Evolutionary conservation across 2,888 invertebrate species (phyloP).

Genomic region (Panorpa germanica): DNA sequence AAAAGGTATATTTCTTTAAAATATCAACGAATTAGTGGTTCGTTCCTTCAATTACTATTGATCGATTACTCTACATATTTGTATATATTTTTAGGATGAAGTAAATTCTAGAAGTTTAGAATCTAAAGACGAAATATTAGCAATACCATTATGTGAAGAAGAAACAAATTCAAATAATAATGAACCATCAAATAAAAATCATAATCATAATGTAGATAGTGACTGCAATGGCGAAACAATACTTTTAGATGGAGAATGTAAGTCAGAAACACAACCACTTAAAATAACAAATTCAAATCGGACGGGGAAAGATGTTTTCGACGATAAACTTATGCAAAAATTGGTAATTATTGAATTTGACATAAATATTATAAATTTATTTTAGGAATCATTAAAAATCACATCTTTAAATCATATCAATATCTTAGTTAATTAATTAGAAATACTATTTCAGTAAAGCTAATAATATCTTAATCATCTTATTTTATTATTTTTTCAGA

Average conservation of each 20-base stretch:
- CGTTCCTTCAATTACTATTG: not conserved
- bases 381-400: not conserved
- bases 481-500: conserved; percentile 13
- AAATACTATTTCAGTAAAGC: not conserved
- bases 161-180: conserved; percentile 11
- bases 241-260: conserved; percentile 7
- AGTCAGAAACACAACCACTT: conserved; percentile 12
- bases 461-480: conserved; percentile 1
- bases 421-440: conserved; percentile 3
- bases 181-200: no score
- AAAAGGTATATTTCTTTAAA: conserved; percentile 12
- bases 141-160: conserved; percentile 12
- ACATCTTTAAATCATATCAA: not conserved
- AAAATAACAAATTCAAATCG: conserved; percentile 12
- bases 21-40: not conserved
- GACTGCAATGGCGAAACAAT: conserved; percentile 18
- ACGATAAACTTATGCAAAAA: conserved; percentile 24
- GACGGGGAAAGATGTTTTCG: conserved; percentile 14
- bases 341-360: conserved; percentile 13
- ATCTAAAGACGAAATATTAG: conserved; percentile 8
- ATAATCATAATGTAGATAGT: no score
- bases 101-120: conserved; percentile 9
- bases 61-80: not conserved
- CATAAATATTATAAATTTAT: conserved; percentile 2
- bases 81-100: conserved; percentile 8